Base-by-base conservation (phyloP, 2,113 vertebrate genomes). In the Amia ocellicauda region DNA sequence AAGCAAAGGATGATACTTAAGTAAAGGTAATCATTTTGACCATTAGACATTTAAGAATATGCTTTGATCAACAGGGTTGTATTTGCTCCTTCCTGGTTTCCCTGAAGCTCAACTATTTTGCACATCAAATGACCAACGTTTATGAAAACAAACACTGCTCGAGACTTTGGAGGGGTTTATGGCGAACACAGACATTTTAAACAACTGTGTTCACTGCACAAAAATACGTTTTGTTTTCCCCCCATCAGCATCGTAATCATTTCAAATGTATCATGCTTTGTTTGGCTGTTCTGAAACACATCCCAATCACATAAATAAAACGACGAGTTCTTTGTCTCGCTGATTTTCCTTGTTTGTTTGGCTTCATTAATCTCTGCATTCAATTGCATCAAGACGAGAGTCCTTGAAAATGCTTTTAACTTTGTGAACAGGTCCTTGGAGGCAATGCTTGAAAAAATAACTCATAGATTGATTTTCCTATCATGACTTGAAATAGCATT, bases 401-500 rank as follows among this genome's bases (percentile, higher is more conserved):
- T 78, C 73, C 70, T 78, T 80, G 54, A 71, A 80, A 81, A 82
- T 23, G 71, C 68, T 82, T 83, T 82, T 68, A 76, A 78, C 62
- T 80, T 75, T 74, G 68, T 70, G 69, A 80, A 72, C 28, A 28
- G 20, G 17, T 84, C 76, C 64, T 86, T 40, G 3, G 67, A 89
- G 71, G 70, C 45, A 71, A 60, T 0, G 4, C 3, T 53, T 64
- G 40, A 63, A 75, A 77, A 74, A 71, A 69, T 2, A 58, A n/a
- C 16, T 68, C 60, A 16, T 23, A 36, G 36, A 84, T 81, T 86
- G 79, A 86, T 89, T 89, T 89, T 89, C 52, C 78, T 76, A 80
- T 79, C 68, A 79, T 50, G 19, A 50, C 74, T 83, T 81, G 69
- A 89, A 89, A 81, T 68, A 80, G 31, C 27, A 80, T 85, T 88